Percentiles rank a stretch among this genome's conserved stretches.
Conservation (phyloP, 2,888 invertebrate species). For the Octonoba sinensis region DNA sequence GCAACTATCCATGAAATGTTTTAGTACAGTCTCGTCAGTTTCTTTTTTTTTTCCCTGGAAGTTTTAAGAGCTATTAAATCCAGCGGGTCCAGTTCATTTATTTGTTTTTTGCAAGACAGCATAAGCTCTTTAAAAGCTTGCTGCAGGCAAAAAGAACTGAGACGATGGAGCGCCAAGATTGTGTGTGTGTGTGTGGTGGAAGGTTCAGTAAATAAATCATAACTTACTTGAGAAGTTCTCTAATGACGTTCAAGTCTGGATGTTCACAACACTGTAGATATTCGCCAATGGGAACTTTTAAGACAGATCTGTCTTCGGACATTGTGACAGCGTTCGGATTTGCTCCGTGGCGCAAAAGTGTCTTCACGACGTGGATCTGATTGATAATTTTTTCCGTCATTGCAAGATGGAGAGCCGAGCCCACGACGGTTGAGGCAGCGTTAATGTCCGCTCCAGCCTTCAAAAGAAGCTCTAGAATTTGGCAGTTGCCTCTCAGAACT, state of each 20-base stretch:
- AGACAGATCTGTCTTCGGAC: slow-evolving; percentile 77
- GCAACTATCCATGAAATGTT: no score
- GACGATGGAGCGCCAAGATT: neutral
- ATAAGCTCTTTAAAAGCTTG: no score
- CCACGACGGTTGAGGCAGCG: slow-evolving; percentile 84
- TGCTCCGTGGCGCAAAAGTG: slow-evolving; percentile 72
- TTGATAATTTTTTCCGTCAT: slow-evolving; percentile 72
- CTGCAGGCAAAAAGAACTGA: no score
- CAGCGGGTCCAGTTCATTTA: no score
- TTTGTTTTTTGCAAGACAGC: no score
- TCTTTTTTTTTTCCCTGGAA: no score
- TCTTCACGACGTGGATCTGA: slow-evolving; percentile 68
- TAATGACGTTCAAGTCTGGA: slow-evolving; percentile 78
- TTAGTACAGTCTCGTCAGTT: no score
- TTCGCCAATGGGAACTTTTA: slow-evolving; percentile 81
- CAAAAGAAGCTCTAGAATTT: slow-evolving; percentile 76
- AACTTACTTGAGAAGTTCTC: slow-evolving; percentile 75
- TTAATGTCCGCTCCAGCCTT: slow-evolving; percentile 82
- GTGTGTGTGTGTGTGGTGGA: neutral
- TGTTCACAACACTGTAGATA: slow-evolving; percentile 76
- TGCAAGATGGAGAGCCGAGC: slow-evolving; percentile 85
- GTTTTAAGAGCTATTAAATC: no score
- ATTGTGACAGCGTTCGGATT: slow-evolving; percentile 78
- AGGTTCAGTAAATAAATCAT: neutral
- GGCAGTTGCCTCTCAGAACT: slow-evolving; percentile 82